Conservation (phyloP, 2,797 vertebrate genomes). For the Spea hammondii region DNA sequence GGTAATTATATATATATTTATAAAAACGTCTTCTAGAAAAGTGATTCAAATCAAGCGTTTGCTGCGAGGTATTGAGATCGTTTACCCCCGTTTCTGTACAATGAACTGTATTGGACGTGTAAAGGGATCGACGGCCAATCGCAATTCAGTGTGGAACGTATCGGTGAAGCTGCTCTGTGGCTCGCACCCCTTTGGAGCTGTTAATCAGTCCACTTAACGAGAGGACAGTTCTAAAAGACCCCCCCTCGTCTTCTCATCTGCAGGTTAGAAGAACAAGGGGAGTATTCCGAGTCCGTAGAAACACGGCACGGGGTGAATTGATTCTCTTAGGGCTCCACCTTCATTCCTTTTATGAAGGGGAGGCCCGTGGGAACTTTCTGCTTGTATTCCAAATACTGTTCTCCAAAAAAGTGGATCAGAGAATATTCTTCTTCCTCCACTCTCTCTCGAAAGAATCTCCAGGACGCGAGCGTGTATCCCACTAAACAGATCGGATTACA, state of each 20-base stretch:
- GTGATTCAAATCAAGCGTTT: constrained; percentile 9
- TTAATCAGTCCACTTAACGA: constrained; percentile 42
- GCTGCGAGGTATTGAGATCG: neutral
- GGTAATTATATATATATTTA: neutral
- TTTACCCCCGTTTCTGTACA: neutral
- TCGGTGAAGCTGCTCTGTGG: constrained; percentile 24
- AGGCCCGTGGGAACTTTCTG: constrained; percentile 85
- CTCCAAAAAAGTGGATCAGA: constrained; percentile 92
- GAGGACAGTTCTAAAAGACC: constrained; percentile 27
- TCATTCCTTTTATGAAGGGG: constrained; percentile 92
- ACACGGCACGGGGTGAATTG: rapidly evolving
- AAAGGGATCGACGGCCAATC: neutral
- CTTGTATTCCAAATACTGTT: constrained; percentile 93
- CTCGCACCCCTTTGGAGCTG: constrained; percentile 40
- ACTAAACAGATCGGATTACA: constrained; percentile 90
- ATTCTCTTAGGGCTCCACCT: constrained; percentile 71
- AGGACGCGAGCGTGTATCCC: constrained; percentile 87
- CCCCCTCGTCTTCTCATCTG: neutral
- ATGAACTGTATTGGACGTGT: neutral
- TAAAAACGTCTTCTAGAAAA: constrained; percentile 44
- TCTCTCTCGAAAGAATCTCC: constrained; percentile 95
- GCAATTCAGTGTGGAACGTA: neutral
- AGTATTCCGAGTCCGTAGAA: constrained; percentile 12
- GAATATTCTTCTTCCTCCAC: constrained; percentile 94
- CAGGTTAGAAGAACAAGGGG: neutral